A percentile compares a stretch with the other conserved stretches of the same genome.
These are phyloP conservation scores for Heliothis peltigera DNA, from an alignment of 2,888 invertebrate species.

Conservation along the genomic window DNA sequence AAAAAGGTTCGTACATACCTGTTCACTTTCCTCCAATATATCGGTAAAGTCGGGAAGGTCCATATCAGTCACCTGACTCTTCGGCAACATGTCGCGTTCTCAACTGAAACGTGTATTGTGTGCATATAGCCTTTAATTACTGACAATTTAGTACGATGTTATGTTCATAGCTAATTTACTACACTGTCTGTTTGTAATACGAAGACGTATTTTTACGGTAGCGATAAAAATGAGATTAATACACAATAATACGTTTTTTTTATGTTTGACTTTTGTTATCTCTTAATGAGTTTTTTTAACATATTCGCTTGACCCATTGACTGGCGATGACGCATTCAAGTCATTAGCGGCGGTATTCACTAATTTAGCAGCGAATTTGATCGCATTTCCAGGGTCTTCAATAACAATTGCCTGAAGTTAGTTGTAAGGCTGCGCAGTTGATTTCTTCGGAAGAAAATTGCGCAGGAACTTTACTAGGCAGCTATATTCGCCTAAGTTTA, in stretches of 20 bases:
- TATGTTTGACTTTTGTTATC: constrained; percentile 18
- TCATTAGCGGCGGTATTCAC: neutral
- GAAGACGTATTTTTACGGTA: constrained; percentile 42
- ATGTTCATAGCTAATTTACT: constrained; percentile 11
- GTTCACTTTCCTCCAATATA: constrained; percentile 76
- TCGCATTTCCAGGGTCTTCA: neutral
- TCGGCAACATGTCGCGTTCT: constrained; percentile 68
- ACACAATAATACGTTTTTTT: constrained; percentile 9
- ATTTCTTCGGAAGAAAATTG: too few relatives aligned
- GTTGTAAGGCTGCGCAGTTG: too few relatives aligned
- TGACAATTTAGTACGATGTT: constrained; percentile 24
- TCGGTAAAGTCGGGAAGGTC: constrained; percentile 72
- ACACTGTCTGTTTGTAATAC: constrained; percentile 35
- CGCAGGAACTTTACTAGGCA: too few relatives aligned
- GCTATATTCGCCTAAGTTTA: too few relatives aligned
- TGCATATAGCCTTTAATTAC: constrained; percentile 19
- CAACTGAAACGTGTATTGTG: constrained; percentile 51
- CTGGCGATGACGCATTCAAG: neutral
- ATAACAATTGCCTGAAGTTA: too few relatives aligned
- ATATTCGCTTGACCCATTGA: constrained; percentile 22
- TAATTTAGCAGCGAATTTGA: neutral
- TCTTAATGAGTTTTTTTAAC: constrained; percentile 4
- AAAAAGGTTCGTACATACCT: constrained; percentile 67
- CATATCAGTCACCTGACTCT: constrained; percentile 64
- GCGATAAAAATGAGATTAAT: constrained; percentile 28